Conservation (phyloP, 2,113 vertebrate species). For the Microtus richardsoni region DNA sequence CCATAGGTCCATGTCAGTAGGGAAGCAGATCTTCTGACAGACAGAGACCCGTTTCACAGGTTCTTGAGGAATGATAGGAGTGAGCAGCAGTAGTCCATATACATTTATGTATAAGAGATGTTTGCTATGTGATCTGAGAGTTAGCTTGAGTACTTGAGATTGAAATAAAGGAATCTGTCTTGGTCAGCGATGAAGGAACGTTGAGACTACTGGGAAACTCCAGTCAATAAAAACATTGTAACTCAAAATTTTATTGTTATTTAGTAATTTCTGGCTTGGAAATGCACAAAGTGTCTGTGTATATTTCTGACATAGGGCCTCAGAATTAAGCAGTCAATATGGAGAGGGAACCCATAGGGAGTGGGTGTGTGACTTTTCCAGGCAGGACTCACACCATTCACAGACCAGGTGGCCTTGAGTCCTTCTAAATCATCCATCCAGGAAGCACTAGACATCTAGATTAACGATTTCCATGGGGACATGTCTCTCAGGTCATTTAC, state of each 20-base stretch:
- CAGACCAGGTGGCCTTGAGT: not conserved
- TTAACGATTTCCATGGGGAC: not conserved
- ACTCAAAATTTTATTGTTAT: not conserved
- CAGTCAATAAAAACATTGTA: not conserved
- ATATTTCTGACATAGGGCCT: not conserved
- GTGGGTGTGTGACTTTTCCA: not conserved
- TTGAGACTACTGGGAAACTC: not conserved
- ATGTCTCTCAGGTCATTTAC: constrained; percentile 22
- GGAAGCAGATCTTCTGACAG: not conserved
- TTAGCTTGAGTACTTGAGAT: not conserved
- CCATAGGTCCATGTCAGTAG: not conserved
- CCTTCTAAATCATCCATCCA: not conserved
- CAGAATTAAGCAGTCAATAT: not conserved
- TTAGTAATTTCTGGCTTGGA: not conserved
- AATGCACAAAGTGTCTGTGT: not conserved
- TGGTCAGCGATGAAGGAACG: not conserved
- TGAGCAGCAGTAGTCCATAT: not conserved
- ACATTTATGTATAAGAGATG: not conserved
- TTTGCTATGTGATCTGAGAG: not conserved
- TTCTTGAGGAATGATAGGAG: not conserved
- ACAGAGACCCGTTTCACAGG: not conserved
- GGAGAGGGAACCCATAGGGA: not conserved
- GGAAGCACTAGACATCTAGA: constrained; percentile 7
- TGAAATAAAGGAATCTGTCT: not conserved
- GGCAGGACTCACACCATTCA: not conserved